phyloP scores from a whole-genome alignment of 2,797 vertebrate genomes.

The Amblyopsis hoosieri region DNA sequence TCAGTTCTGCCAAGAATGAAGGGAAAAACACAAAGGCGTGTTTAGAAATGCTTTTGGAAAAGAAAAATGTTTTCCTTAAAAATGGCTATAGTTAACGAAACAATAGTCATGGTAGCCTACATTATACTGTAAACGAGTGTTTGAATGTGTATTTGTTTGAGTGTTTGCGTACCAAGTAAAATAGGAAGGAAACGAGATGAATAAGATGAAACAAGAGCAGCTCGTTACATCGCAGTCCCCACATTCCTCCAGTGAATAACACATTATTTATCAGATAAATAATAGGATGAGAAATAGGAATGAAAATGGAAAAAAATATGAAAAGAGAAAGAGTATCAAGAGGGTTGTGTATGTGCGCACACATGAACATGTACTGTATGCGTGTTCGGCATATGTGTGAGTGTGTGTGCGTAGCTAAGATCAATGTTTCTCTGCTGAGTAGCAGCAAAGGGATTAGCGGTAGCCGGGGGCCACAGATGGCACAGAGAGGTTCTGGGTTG shows the following conservation, averaged over 20 bases:
- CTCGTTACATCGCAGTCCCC: too few species aligned
- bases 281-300: slow-evolving; percentile 24
- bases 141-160: background rate
- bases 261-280: slow-evolving; percentile 32
- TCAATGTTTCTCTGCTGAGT: slow-evolving; percentile 62
- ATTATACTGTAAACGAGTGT: background rate
- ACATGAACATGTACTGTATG: background rate
- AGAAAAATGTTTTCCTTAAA: background rate
- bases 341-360: background rate
- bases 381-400: background rate
- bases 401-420: slow-evolving; percentile 24
- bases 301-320: slow-evolving; percentile 3
- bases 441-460: slow-evolving; percentile 67
- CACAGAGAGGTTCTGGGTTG: slow-evolving; percentile 57
- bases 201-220: background rate
- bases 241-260: background rate
- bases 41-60: too few species aligned
- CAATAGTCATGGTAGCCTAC: background rate
- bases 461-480: slow-evolving; percentile 75
- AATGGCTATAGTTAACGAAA: background rate
- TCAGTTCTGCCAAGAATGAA: slow-evolving; percentile 22
- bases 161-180: background rate
- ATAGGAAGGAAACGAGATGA: background rate
- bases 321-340: slow-evolving; percentile 23
- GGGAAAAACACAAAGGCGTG: slow-evolving; percentile 22